Evolutionary conservation across 2,113 vertebrate genomes (phyloP), one percentile per base, ranked within the genome.

Genomic region (Cheilinus undulatus): DNA sequence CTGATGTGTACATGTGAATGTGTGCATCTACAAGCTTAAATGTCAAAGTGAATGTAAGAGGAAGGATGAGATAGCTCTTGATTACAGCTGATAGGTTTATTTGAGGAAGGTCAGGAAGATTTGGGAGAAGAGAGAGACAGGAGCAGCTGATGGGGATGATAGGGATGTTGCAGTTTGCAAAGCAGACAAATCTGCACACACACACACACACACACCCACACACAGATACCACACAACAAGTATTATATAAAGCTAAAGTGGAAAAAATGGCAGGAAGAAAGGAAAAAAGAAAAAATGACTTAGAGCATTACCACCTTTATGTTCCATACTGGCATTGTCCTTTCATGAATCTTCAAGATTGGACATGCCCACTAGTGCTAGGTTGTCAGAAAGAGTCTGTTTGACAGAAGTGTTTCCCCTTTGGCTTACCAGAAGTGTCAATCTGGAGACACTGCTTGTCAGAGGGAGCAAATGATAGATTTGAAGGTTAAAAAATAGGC

Each of bases 71-170:
- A 84, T 78, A 49, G 72, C 69, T 76, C 78, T 78, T 92, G 87
- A 90, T 92, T 88, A 82, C 61, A 83, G 75, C 84, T 82, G 90
- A 89, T 89, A 77, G 84, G 86, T 89, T 90, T 86, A 87, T 89
- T 88, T 84, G 73, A 86, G 80, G 85, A 88, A 90, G 87, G 87
- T 88, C 89, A 85, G 79, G 59, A 81, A 83, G 82, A 90, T 86
- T 85, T 83, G 69, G 69, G 65, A 80, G 69, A 82, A 61, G 73
- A 82, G 28, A 65, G 81, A 89, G 89, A 85, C 78, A 83, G 11
- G 38, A 80, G 78, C 87, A 84, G 81, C 84, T 88, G 85, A 84
- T 85, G 67, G 88, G 79, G 59, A 75, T 76, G 78, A 86, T 87
- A 56, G 80, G 78, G 75, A 80, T 65, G 70, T 59, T 0, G 26